A percentile compares a stretch with the other conserved stretches of the same genome.
Evolutionary conservation across 2,797 vertebrate genomes (phyloP).

Genomic region (Arrhamphus sclerolepis): DNA sequence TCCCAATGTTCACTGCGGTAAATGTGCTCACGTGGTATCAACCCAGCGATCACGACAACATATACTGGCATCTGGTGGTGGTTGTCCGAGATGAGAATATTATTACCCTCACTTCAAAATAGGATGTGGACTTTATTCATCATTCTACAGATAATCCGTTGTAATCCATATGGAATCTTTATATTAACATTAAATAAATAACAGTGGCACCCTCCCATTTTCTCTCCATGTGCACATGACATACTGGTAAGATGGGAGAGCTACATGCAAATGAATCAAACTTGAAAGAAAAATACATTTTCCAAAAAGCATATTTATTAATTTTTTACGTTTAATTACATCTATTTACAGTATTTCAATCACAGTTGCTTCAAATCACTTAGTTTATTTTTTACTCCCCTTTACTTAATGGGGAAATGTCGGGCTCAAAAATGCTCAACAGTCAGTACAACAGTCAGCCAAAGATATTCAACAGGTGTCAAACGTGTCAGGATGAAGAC

Average conservation of each 20-base stretch:
- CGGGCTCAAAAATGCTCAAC: neutral
- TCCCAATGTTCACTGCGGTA: no score
- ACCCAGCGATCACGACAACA: neutral
- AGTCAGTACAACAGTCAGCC: constrained; percentile 1
- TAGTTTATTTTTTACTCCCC: constrained; percentile 24
- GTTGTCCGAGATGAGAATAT: no score
- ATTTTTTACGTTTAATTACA: constrained; percentile 75
- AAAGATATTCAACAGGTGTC: constrained; percentile 3
- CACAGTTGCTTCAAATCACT: constrained; percentile 33
- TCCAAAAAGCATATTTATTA: constrained; percentile 63
- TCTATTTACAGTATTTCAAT: constrained; percentile 75
- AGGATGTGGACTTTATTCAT: no score
- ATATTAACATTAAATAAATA: no score
- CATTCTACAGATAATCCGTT: no score
- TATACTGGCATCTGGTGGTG: constrained; percentile 7
- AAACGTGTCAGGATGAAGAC: neutral
- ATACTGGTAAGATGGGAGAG: no score
- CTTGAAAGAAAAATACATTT: constrained; percentile 12
- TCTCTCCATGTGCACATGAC: neutral
- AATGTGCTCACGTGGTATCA: no score
- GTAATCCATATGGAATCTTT: no score
- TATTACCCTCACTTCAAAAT: no score
- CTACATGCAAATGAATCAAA: neutral
- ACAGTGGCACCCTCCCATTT: no score
- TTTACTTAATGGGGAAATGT: constrained; percentile 8